These are phyloP conservation scores for Balearica regulorum DNA, from an alignment of 2,797 vertebrate species.

Conservation along the genomic window DNA sequence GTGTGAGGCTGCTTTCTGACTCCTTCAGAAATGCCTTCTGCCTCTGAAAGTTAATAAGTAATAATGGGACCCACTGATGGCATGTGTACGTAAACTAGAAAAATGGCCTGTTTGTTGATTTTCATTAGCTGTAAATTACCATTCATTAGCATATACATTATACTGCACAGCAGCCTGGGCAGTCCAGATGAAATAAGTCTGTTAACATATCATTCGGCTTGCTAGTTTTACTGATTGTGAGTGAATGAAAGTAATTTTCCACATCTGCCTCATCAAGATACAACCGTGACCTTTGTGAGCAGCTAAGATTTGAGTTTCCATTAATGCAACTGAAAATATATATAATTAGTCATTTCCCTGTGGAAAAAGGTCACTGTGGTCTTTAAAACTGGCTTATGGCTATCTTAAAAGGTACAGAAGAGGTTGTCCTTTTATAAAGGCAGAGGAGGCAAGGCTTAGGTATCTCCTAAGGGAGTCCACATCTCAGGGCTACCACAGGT, in stretches of 20 bases:
- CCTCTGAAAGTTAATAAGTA: background rate
- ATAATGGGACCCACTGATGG: background rate
- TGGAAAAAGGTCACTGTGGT: background rate
- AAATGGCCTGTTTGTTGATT: background rate
- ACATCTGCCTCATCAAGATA: background rate
- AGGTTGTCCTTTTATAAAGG: background rate
- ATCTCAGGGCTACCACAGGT: background rate
- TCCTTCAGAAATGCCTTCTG: background rate
- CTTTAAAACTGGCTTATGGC: background rate
- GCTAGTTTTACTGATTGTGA: background rate
- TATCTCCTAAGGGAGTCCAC: background rate
- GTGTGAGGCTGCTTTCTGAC: background rate
- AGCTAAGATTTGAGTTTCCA: background rate
- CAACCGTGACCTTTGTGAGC: background rate
- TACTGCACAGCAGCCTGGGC: background rate
- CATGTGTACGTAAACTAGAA: background rate
- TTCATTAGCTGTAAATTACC: background rate
- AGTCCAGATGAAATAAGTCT: background rate
- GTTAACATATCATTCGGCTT: background rate
- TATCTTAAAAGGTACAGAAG: background rate
- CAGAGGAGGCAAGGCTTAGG: background rate
- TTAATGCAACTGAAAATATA: background rate
- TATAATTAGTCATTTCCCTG: background rate
- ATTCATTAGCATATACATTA: background rate
- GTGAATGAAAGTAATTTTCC: constrained; percentile 11